These are phyloP conservation scores for Drosophila siamana DNA, from an alignment of 2,888 invertebrate genomes.

Conservation along the genomic window DNA sequence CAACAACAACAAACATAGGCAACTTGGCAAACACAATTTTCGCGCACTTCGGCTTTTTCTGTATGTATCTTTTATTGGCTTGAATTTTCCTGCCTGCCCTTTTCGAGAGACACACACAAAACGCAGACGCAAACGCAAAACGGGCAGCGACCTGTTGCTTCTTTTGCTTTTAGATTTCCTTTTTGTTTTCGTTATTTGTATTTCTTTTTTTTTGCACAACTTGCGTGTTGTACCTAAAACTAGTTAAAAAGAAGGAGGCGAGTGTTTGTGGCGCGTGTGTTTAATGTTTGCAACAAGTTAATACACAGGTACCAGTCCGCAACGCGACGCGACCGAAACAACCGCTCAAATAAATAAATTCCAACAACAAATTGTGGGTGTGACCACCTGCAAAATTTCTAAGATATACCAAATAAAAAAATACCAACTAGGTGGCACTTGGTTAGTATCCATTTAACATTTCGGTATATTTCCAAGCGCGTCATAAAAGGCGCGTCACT, in stretches of 20 bases:
- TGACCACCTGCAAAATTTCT: not conserved
- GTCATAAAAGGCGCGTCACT: not conserved
- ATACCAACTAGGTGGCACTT: no score
- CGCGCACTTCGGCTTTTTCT: conserved; percentile 72
- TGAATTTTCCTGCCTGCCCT: conserved; percentile 76
- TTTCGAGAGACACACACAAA: conserved; percentile 50
- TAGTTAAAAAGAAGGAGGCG: conserved; percentile 26
- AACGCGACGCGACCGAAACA: conserved; percentile 49
- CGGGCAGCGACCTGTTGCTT: conserved; percentile 52
- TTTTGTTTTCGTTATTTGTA: conserved; percentile 13
- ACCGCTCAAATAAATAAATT: conserved; percentile 44
- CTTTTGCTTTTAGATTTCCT: conserved; percentile 17
- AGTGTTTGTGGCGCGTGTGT: conserved; percentile 28
- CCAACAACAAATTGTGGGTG: conserved; percentile 45
- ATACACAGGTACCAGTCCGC: conserved; percentile 29
- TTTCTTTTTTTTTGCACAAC: conserved; percentile 18
- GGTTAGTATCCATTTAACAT: not conserved
- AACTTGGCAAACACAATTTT: conserved; percentile 60
- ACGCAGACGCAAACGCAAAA: conserved; percentile 42
- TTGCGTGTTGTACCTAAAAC: conserved; percentile 32
- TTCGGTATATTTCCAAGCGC: not conserved
- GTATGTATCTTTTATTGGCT: conserved; percentile 82
- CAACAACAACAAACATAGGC: conserved; percentile 25
- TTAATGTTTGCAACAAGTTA: conserved; percentile 31
- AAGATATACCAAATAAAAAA: not conserved